Base-by-base conservation (phyloP, 2,888 invertebrate species). In the Lasius platythorax region DNA sequence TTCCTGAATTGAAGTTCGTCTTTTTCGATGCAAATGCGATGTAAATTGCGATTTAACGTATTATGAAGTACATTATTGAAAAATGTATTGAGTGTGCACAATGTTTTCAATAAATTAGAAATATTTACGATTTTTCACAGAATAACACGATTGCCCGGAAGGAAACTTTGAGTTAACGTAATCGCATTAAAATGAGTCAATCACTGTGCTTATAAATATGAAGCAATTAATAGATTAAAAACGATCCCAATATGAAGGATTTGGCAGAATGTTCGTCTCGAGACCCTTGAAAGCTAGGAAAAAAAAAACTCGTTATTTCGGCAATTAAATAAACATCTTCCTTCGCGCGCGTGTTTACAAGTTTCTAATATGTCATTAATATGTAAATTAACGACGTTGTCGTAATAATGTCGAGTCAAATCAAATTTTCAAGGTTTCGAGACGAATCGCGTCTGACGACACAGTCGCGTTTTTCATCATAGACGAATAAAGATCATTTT, bases 1-100 rank as follows among this genome's bases (percentile, higher is more conserved):
- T 95, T 95, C 87, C 91, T 93, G 9, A 94, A 94, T 82, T 95
- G 30, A 89, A 46, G 8, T n/a, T n/a, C n/a, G 53, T 53, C 8
- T 53, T 8, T 53, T 40, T 68, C 18, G n/a, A 15, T n/a, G 18
- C n/a, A 67, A 12, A 40, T 43, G 5, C n/a, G 5, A 67, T 72
- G 56, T 73, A 87, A 58, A 81, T 76, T 83, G 4, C 5, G n/a
- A 33, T 3, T 15, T 43, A 23, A 0, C 23, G 1, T n/a, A 12
- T 53, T 53, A 53, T 30, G 11, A 87, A 74, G 28, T 33, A 2
- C n/a, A 8, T 46, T 12, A 28, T 61, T 2, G 12, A 23, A 28
- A 67, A n/a, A 68, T 50, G 18, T 9, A 33, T 33, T 2, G 53
- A 3, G 4, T 30, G 68, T 46, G 18, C 12, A 3, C 15, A 15